Evolutionary conservation across 2,113 vertebrate species (phyloP), one percentile per base, ranked within the genome.

Genomic region (Brachypodius melanocephalos): DNA sequence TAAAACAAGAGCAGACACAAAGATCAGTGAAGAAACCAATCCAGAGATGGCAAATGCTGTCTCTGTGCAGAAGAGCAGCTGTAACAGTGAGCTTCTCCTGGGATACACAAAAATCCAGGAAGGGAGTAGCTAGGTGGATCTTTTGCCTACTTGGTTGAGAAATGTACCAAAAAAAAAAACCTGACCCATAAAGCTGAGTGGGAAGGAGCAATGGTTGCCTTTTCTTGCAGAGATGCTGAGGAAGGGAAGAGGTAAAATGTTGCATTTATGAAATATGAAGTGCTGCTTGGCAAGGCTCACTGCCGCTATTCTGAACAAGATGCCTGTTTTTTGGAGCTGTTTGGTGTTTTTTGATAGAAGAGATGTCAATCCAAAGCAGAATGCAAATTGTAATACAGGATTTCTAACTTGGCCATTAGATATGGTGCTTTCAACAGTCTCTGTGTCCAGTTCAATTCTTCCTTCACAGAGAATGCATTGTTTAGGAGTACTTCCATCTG

Each of bases 391-490:
- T 63, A 72, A 49, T 18, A 9, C 62, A 80, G 32, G 14, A 4
- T 68, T 89, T 96, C 36, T 38, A 43, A 40, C 62, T 61, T 87
- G 89, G 63, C 85, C 34, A 9, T 90, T 65, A 40, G 84, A 71
- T 71, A 4, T 8, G n/a, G 14, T 48, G 52, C 22, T 94, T 94
- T 45, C 66, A 66, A 9, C 18, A 76, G 32, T 72, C 46, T 55
- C 91, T 43, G 51, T 81, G 42, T 49, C 68, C 36, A 74, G 43
- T 36, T 90, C 10, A 12, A 10, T 67, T 67, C 46, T 87, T 87
- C n/a, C 36, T 68, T 58, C 54, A 65, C 54, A 75, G 62, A 65
- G 58, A 65, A n/a, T 17, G 7, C 26, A 38, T 61, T 93, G 45
- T 90, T 92, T 62, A 69, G 55, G 43, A 84, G 34, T 46, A 14